Conservation (phyloP, 2,113 vertebrate species). For the Andinoacara biseriatus region DNA sequence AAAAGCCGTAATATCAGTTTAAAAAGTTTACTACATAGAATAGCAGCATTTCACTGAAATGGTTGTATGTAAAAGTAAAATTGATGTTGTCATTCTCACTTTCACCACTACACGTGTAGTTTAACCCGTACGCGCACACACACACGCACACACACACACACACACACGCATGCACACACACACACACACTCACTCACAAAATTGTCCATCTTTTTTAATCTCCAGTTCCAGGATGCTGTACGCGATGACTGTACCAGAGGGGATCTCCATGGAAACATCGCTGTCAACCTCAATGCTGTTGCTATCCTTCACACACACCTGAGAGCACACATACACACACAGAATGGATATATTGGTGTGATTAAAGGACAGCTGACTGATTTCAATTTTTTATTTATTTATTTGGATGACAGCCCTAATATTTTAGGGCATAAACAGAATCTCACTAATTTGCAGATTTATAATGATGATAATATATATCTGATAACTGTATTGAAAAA, state of each 20-base stretch:
- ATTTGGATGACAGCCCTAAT: not conserved
- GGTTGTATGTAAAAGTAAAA: constrained; percentile 8
- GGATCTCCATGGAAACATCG: constrained; percentile 86
- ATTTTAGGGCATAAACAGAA: not conserved
- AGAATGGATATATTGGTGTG: not conserved
- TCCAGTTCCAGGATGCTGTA: constrained; percentile 87
- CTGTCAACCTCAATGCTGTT: constrained; percentile 75
- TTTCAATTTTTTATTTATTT: not conserved
- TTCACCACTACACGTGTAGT: not conserved
- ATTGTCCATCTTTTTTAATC: constrained; percentile 83
- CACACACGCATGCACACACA: not conserved
- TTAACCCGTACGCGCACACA: not conserved
- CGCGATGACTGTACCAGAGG: constrained; percentile 85
- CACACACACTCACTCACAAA: constrained; percentile 80
- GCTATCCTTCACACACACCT: constrained; percentile 81
- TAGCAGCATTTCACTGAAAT: not conserved
- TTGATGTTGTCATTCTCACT: not conserved
- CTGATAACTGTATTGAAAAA: not conserved
- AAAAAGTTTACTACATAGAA: not conserved
- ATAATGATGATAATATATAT: not conserved
- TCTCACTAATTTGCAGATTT: not conserved
- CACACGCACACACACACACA: not conserved
- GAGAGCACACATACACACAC: not conserved
- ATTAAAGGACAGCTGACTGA: not conserved
- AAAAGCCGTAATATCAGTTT: not conserved